phyloP scores from a whole-genome alignment of 2,797 vertebrate genomes.

The Ptychadena robeensis region DNA sequence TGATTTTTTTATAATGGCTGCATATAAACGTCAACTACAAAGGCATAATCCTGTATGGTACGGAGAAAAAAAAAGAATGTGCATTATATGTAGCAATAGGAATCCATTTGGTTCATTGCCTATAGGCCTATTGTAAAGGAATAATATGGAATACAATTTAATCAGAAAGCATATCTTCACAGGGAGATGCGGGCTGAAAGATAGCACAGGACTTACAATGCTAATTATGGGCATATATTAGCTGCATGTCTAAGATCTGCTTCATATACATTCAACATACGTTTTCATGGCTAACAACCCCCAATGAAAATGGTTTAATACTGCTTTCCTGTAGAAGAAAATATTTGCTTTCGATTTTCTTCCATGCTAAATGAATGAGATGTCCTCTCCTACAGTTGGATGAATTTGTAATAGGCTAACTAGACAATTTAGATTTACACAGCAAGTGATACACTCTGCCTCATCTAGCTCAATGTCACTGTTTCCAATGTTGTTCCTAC shows the following conservation, averaged over 20 bases:
- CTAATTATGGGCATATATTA: conserved; percentile 51
- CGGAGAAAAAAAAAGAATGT: background rate
- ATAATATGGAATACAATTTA: conserved; percentile 36
- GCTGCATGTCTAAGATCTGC: conserved; percentile 21
- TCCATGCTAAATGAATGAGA: conserved; percentile 36
- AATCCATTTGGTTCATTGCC: conserved; percentile 38
- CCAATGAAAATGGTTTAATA: conserved; percentile 36
- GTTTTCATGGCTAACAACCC: conserved; percentile 12
- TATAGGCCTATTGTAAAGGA: conserved; percentile 33
- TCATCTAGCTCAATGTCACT: conserved; percentile 1
- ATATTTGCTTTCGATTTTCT: conserved; percentile 37
- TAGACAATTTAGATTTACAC: conserved; percentile 7
- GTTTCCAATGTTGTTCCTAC: conserved; percentile 1
- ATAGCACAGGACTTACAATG: conserved; percentile 24
- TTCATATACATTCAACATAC: conserved; percentile 42
- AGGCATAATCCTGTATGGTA: conserved; percentile 4
- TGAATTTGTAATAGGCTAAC: conserved; percentile 54
- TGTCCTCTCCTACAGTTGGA: conserved; percentile 12
- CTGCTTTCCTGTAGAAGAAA: conserved; percentile 25
- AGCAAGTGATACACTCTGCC: background rate
- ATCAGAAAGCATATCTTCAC: conserved; percentile 39
- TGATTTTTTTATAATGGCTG: background rate
- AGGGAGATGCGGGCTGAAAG: conserved; percentile 19
- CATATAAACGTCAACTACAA: conserved; percentile 21
- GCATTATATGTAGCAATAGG: conserved; percentile 31